These are phyloP conservation scores for Hippocampus guttulatus DNA, from an alignment of 2,113 vertebrate species.

Conservation along the genomic window DNA sequence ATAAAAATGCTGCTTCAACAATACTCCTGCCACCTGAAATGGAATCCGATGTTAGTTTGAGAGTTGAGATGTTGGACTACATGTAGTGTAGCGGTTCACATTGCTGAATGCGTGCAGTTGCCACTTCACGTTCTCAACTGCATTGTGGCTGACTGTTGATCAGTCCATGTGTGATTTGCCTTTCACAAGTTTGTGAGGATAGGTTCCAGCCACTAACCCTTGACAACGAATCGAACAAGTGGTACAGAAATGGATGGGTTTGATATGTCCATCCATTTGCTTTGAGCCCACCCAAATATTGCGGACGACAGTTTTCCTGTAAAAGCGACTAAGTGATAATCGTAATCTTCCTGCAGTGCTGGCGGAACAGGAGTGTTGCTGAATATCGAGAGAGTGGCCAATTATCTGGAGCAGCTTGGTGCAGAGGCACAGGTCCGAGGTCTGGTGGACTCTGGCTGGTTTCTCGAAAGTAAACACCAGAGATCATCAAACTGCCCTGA, in stretches of 20 bases:
- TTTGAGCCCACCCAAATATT: not conserved
- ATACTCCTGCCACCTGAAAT: not conserved
- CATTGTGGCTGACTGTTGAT: not conserved
- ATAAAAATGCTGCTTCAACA: constrained; percentile 54
- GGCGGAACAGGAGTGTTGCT: constrained; percentile 80
- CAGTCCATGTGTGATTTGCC: not conserved
- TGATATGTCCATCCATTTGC: not conserved
- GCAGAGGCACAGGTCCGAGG: constrained; percentile 77
- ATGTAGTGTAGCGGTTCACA: not conserved
- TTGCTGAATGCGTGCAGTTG: not conserved
- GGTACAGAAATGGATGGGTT: not conserved
- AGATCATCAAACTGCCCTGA: constrained; percentile 70
- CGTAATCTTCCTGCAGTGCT: constrained; percentile 62
- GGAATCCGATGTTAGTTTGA: constrained; percentile 11
- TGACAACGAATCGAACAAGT: not conserved
- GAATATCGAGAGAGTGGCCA: constrained; percentile 77
- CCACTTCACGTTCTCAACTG: not conserved
- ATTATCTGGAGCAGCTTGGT: constrained; percentile 72
- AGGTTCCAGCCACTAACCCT: not conserved
- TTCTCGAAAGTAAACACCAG: constrained; percentile 75
- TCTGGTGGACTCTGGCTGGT: constrained; percentile 81
- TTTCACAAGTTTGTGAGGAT: not conserved
- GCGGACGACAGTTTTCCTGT: not conserved
- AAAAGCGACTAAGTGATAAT: constrained; percentile 21
- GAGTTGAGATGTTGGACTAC: not conserved